A percentile compares a stretch with the other conserved stretches of the same genome.
Evolutionary conservation across 2,797 vertebrate species (phyloP).

Genomic region (Parauchenoglanis punctatus): DNA sequence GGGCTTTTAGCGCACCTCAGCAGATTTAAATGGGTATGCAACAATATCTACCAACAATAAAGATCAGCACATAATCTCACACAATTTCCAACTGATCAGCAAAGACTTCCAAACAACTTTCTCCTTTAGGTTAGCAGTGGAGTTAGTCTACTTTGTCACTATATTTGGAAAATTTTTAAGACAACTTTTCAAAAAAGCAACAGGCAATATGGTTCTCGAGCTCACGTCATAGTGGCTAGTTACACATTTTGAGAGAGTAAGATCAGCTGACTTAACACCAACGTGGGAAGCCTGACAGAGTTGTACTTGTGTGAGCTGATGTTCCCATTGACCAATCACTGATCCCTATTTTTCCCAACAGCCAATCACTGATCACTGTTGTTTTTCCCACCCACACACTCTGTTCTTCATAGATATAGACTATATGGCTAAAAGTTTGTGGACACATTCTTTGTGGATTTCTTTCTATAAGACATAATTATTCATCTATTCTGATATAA

Average conservation of each 20-base stretch:
- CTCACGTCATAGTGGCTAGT: neutral
- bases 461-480: too few relatives aligned
- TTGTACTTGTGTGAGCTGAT: neutral
- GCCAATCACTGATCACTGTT: neutral
- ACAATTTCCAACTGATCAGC: neutral
- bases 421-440: too few relatives aligned
- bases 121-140: neutral
- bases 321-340: neutral
- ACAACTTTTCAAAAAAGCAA: neutral
- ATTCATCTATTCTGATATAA: too few relatives aligned
- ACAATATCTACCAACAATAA: neutral
- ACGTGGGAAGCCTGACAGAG: neutral
- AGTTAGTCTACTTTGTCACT: neutral
- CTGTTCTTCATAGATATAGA: neutral
- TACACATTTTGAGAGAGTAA: neutral
- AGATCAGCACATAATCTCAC: neutral
- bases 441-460: too few relatives aligned
- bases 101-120: neutral
- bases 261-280: neutral
- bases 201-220: neutral
- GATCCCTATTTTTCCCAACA: neutral
- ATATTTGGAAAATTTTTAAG: neutral
- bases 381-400: neutral
- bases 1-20: conserved; percentile 5
- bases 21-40: neutral